Percentiles rank a stretch among this genome's conserved stretches.
Evolutionary conservation across 1,140 invertebrate genomes (phyloP).

Genomic region (Mactra quadrangularis): DNA sequence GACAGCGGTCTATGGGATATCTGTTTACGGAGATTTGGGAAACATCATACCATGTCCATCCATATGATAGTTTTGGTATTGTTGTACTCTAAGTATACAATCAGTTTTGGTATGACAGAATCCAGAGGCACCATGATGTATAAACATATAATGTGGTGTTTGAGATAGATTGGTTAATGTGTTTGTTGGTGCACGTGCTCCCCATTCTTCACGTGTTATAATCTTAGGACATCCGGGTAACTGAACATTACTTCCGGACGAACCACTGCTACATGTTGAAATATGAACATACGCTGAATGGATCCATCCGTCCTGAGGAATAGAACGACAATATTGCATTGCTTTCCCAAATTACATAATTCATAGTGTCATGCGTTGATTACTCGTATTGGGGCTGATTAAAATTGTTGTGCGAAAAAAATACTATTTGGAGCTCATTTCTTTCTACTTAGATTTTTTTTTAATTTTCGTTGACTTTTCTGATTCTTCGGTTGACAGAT

Average conservation of each 20-base stretch:
- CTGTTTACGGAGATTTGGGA: too few relatives aligned
- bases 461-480: too few relatives aligned
- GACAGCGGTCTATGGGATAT: too few relatives aligned
- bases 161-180: conserved; percentile 17
- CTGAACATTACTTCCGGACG: not conserved
- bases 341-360: too few relatives aligned
- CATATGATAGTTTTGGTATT: conserved; percentile 90
- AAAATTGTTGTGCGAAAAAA: too few relatives aligned
- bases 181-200: conserved; percentile 63
- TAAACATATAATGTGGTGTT: conserved; percentile 68
- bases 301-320: conserved; percentile 45
- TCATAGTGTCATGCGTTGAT: too few relatives aligned
- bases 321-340: not conserved
- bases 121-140: conserved; percentile 88
- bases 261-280: not conserved
- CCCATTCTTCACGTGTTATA: conserved; percentile 72
- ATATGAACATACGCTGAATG: conserved; percentile 38
- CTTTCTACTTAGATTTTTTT: too few relatives aligned
- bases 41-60: conserved; percentile 84
- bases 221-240: conserved; percentile 71
- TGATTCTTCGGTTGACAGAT: too few relatives aligned
- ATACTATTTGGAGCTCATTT: too few relatives aligned
- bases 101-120: conserved; percentile 85
- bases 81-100: conserved; percentile 85
- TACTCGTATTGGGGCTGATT: too few relatives aligned